Percentiles rank a stretch among this genome's conserved stretches.
Evolutionary conservation across 2,113 vertebrate genomes (phyloP).

Genomic region (Zosterops lateralis): DNA sequence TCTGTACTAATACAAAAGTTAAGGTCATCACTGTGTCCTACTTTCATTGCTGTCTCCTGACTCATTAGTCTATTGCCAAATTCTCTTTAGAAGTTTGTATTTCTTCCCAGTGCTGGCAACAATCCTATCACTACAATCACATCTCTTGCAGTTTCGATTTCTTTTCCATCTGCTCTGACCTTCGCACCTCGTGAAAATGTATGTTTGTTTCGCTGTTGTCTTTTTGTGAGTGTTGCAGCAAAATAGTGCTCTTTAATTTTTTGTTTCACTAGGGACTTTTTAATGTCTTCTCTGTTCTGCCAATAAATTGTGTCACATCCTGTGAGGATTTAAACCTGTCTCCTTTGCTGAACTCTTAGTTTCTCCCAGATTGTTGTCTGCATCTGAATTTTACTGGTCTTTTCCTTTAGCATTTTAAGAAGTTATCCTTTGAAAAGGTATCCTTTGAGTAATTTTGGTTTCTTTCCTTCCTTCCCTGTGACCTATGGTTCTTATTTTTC

Average conservation of each 20-base stretch:
- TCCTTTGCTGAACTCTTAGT: neutral
- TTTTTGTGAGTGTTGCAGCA: neutral
- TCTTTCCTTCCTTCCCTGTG: neutral
- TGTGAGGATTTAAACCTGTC: slow-evolving; percentile 20
- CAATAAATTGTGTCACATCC: slow-evolving; percentile 33
- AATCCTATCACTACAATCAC: neutral
- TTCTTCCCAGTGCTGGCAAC: neutral
- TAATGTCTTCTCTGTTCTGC: neutral
- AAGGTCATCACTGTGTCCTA: neutral
- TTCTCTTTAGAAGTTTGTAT: slow-evolving; percentile 5
- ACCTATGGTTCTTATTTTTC: neutral
- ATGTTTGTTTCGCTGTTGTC: neutral
- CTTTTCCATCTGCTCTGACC: slow-evolving; percentile 11
- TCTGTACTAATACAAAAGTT: neutral
- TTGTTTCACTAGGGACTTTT: slow-evolving; percentile 14
- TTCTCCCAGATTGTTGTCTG: neutral
- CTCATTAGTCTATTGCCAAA: neutral
- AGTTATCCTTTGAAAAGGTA: neutral
- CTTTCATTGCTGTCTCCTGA: neutral
- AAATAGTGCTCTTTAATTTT: slow-evolving; percentile 47
- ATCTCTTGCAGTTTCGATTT: slow-evolving; percentile 15
- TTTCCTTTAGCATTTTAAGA: slow-evolving; percentile 13
- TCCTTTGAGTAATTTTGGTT: neutral
- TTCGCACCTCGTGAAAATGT: neutral
- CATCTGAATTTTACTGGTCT: neutral